These are phyloP conservation scores for Bombycilla garrulus DNA, from an alignment of 2,113 vertebrate genomes.

Conservation along the genomic window DNA sequence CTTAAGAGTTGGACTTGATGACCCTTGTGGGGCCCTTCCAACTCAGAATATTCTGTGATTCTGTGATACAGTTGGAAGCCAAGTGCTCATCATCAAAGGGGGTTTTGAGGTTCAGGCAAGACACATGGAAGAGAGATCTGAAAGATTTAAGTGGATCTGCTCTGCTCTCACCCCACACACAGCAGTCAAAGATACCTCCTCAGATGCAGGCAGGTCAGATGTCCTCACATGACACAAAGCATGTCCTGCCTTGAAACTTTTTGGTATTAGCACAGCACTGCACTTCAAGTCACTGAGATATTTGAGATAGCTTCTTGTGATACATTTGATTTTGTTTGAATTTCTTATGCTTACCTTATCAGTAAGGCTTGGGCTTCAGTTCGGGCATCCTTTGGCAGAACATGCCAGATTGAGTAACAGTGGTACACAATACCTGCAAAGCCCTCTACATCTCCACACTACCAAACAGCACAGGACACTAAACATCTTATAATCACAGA, in stretches of 20 bases:
- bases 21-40: not conserved
- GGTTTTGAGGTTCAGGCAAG: not conserved
- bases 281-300: not conserved
- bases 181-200: not conserved
- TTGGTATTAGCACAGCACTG: not conserved
- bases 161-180: not conserved
- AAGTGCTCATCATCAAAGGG: not conserved
- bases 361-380: not conserved
- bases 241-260: not conserved
- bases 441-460: not conserved
- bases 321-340: not conserved
- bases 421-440: not conserved
- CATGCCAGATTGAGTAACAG: not conserved
- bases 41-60: not conserved
- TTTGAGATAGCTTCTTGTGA: not conserved
- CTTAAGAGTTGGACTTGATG: not conserved
- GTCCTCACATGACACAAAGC: not conserved
- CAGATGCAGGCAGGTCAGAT: not conserved
- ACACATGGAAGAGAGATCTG: not conserved
- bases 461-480: not conserved
- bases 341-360: not conserved
- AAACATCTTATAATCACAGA: not conserved
- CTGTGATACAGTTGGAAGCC: not conserved
- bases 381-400: not conserved
- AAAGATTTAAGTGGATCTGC: not conserved